Conservation (phyloP, 2,888 invertebrate genomes). For the Ligdia adustata region DNA sequence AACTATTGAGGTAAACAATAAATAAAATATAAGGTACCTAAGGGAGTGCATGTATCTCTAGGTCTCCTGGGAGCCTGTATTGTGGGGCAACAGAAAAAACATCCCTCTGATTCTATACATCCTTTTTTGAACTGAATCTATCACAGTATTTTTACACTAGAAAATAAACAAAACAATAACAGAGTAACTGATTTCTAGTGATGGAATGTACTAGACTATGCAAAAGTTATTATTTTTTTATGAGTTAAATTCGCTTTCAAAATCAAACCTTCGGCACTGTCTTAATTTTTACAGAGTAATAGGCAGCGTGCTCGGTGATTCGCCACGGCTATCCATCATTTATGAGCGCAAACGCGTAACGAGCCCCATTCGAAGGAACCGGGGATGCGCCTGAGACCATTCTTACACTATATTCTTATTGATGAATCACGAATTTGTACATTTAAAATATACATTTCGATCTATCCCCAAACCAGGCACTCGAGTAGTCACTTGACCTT, state of each 20-base stretch:
- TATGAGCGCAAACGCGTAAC: conserved; percentile 73
- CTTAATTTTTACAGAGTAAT: conserved; percentile 3
- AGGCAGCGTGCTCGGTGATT: conserved; percentile 60
- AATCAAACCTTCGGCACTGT: conserved; percentile 9
- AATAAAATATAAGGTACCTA: too few species aligned
- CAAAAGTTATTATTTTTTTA: too few species aligned
- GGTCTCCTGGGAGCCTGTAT: too few species aligned
- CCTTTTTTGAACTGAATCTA: too few species aligned
- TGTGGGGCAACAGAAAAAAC: too few species aligned
- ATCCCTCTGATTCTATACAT: too few species aligned
- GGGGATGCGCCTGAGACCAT: conserved; percentile 62
- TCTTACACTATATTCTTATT: conserved; percentile 63
- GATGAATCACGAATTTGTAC: conserved; percentile 67
- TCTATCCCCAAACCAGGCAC: conserved; percentile 47
- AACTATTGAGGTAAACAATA: too few species aligned
- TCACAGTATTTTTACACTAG: too few species aligned
- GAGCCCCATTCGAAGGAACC: conserved; percentile 70
- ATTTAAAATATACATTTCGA: conserved; percentile 56
- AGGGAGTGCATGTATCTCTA: too few species aligned
- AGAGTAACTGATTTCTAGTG: too few species aligned
- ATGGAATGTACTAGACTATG: too few species aligned
- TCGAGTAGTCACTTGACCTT: conserved; percentile 42
- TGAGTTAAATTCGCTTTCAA: not conserved
- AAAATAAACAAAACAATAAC: too few species aligned
- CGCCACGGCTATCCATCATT: conserved; percentile 79